Base-by-base conservation (phyloP, 2,888 invertebrate genomes). In the Opisthograptis luteolata region DNA sequence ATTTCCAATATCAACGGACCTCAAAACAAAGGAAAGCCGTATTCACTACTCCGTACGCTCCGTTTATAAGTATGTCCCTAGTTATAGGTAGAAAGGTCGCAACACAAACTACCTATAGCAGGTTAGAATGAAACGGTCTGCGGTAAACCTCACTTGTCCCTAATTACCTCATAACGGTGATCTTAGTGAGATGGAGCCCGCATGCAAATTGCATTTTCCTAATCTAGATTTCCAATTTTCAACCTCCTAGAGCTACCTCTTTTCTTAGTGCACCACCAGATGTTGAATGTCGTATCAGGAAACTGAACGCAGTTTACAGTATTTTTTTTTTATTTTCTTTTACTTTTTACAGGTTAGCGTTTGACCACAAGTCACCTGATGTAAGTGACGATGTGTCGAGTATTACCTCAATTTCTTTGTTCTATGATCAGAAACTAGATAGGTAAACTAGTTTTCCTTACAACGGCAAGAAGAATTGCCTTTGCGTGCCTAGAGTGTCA, bases 381-480 rank as follows among this genome's bases (percentile, higher is more conserved):
- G n/a, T n/a, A n/a, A n/a, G n/a, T n/a, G n/a, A n/a, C n/a, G n/a
- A n/a, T n/a, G n/a, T n/a, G n/a, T n/a, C n/a, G n/a, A n/a, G n/a
- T n/a, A n/a, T n/a, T 30, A 34, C 20, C 36, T 46, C 20, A 12
- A 14, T 4, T 54, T 45, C 56, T 60, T 58, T 60, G 55, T 60
- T 25, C 36, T 37, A 59, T 17, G 35, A 36, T 56, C 51, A 52
- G 49, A 41, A 61, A 63, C 36, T 53, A 60, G 64, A 60, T 54
- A 62, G 51, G 63, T 67, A 46, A 57, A 66, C 71, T 60, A 51
- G 80, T 79, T 81, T 80, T 79, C 62, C 81, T 79, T 71, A 79
- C 79, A 74, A 72, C 66, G 82, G 82, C 76, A 76, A 71, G 73
- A 79, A 82, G 84, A 84, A 81, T 66, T 42, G 51, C 52, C 47